These are phyloP conservation scores for Steinernema khuongi DNA, from an alignment of 1,140 invertebrate species.

Conservation along the genomic window DNA sequence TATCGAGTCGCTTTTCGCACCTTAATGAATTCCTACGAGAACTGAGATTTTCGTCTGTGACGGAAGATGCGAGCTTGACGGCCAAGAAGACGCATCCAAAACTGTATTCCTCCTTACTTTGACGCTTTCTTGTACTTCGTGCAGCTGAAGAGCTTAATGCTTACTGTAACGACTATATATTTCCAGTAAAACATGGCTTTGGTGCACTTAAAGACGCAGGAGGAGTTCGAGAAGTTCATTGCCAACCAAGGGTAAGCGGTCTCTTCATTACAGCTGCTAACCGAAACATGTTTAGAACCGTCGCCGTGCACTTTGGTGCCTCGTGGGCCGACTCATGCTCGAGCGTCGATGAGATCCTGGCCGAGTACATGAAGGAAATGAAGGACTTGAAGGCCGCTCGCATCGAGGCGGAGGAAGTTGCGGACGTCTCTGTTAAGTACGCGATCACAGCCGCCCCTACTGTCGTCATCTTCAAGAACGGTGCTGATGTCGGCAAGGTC, in stretches of 20 bases:
- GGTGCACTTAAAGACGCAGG: background rate
- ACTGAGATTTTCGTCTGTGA: background rate
- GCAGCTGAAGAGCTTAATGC: no score
- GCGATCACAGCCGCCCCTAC: slow-evolving; percentile 49
- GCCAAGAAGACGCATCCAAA: no score
- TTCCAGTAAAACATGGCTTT: no score
- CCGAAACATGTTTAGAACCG: background rate
- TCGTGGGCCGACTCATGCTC: background rate
- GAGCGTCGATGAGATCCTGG: background rate
- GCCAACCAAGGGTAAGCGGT: background rate
- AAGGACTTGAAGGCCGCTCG: slow-evolving; percentile 33
- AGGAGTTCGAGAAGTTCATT: background rate
- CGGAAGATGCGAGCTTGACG: no score
- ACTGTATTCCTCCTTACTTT: no score
- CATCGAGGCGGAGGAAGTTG: slow-evolving; percentile 47
- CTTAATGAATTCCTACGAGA: background rate
- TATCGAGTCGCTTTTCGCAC: no score
- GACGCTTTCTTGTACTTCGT: no score
- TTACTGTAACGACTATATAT: no score
- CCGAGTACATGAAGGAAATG: background rate
- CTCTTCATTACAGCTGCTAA: background rate
- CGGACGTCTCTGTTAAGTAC: slow-evolving; percentile 38
- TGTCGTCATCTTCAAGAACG: slow-evolving; percentile 49
- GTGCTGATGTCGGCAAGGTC: slow-evolving; percentile 33
- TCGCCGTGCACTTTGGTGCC: slow-evolving; percentile 2